These are phyloP conservation scores for Spodoptera exigua DNA, from an alignment of 2,888 invertebrate genomes.

Conservation along the genomic window DNA sequence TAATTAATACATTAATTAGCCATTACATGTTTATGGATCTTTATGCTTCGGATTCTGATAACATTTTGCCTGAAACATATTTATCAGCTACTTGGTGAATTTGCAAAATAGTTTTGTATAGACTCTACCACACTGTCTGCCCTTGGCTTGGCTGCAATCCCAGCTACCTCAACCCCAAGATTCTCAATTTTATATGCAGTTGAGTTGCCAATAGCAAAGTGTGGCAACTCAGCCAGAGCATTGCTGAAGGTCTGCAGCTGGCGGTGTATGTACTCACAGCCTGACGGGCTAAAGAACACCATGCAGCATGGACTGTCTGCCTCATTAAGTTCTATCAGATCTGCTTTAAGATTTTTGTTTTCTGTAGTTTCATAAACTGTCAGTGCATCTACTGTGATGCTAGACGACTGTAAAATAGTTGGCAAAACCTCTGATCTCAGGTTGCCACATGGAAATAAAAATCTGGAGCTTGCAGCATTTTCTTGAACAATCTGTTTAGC, in stretches of 20 bases:
- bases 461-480: slow-evolving; percentile 67
- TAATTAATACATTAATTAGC: too few relatives aligned
- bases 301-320: slow-evolving; percentile 69
- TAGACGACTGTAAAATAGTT: slow-evolving; percentile 62
- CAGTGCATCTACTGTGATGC: slow-evolving; percentile 71
- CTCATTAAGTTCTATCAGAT: slow-evolving; percentile 72
- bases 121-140: slow-evolving; percentile 76
- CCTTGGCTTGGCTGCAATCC: slow-evolving; percentile 75
- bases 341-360: slow-evolving; percentile 73
- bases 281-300: slow-evolving; percentile 85
- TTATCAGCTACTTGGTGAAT: slow-evolving; percentile 57
- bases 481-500: slow-evolving; percentile 74
- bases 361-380: slow-evolving; percentile 84
- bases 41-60: too few relatives aligned
- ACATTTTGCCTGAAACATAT: too few relatives aligned
- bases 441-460: slow-evolving; percentile 83
- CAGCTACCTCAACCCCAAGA: slow-evolving; percentile 81
- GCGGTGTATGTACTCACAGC: slow-evolving; percentile 81
- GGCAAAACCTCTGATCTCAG: slow-evolving; percentile 78
- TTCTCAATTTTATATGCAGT: slow-evolving; percentile 84
- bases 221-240: slow-evolving; percentile 73
- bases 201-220: slow-evolving; percentile 85
- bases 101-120: slow-evolving; percentile 71
- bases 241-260: slow-evolving; percentile 82
- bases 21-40: too few relatives aligned